Percentiles rank a stretch among this genome's conserved stretches.
Evolutionary conservation across 1,140 invertebrate genomes (phyloP).

Genomic region (Cardiocondyla obscurior): DNA sequence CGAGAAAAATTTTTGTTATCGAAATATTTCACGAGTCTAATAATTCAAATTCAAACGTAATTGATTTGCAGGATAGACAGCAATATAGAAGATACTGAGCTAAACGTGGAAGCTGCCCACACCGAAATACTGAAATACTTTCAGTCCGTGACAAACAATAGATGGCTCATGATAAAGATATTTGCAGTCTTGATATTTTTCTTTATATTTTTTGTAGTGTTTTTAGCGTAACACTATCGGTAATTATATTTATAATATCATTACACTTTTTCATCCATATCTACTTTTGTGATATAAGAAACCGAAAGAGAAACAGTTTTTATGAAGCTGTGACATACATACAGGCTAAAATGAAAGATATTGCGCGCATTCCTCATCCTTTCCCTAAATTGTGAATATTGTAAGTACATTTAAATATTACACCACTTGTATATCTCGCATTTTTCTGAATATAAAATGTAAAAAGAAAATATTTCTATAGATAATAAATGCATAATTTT

Average conservation of each 20-base stretch:
- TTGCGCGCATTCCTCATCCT: slow-evolving; percentile 63
- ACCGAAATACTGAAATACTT: slow-evolving; percentile 99
- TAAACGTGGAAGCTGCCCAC: slow-evolving; percentile 99
- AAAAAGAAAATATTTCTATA: slow-evolving; percentile 63
- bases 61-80: slow-evolving; percentile 93
- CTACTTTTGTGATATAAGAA: slow-evolving; percentile 61
- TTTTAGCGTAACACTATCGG: slow-evolving; percentile 89
- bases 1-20: neutral
- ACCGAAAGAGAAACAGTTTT: slow-evolving; percentile 55
- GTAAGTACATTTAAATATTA: slow-evolving; percentile 59
- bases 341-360: slow-evolving; percentile 42
- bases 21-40: neutral
- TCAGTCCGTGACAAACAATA: slow-evolving; percentile 97
- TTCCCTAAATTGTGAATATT: slow-evolving; percentile 66
- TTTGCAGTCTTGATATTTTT: slow-evolving; percentile 99
- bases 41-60: slow-evolving; percentile 38
- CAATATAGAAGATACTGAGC: slow-evolving; percentile 97
- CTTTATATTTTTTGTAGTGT: slow-evolving; percentile 99
- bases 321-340: slow-evolving; percentile 57
- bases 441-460: slow-evolving; percentile 55
- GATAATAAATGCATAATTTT: slow-evolving; percentile 74
- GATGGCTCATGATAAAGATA: slow-evolving; percentile 99
- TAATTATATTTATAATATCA: slow-evolving; percentile 47
- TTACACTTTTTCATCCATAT: slow-evolving; percentile 57
- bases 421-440: slow-evolving; percentile 45